A percentile compares a stretch with the other conserved stretches of the same genome.
Evolutionary conservation across 1,140 invertebrate genomes (phyloP).

Genomic region (Lysiphlebus fabarum): DNA sequence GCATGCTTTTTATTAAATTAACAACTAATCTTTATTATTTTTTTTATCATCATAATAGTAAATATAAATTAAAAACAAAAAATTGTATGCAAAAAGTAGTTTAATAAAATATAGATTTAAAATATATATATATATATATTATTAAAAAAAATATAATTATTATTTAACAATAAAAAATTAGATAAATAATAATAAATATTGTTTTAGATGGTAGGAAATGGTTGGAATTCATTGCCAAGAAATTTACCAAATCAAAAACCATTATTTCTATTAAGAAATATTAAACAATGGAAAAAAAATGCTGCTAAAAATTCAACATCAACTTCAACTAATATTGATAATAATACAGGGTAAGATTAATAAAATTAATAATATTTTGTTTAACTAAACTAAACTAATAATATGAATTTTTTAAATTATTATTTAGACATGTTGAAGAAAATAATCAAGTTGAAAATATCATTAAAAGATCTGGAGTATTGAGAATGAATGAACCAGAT

Average conservation of each 20-base stretch:
- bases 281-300: slow-evolving; percentile 53
- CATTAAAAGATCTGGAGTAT: slow-evolving; percentile 29
- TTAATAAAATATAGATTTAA: too few relatives aligned
- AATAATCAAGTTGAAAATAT: slow-evolving; percentile 27
- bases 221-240: slow-evolving; percentile 46
- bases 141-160: neutral
- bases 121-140: too few relatives aligned
- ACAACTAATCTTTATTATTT: too few relatives aligned
- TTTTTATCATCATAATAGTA: too few relatives aligned
- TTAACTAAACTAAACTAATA: neutral
- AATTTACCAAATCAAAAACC: slow-evolving; percentile 57
- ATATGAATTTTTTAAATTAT: neutral
- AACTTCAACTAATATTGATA: slow-evolving; percentile 36
- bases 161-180: neutral
- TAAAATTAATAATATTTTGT: too few relatives aligned
- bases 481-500: slow-evolving; percentile 31
- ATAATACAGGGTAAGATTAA: slow-evolving; percentile 41
- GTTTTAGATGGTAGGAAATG: slow-evolving; percentile 53
- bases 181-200: slow-evolving; percentile 33
- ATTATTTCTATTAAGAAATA: slow-evolving; percentile 64
- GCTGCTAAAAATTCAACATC: slow-evolving; percentile 43
- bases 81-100: too few relatives aligned
- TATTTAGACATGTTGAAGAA: slow-evolving; percentile 21
- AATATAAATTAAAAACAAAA: too few relatives aligned
- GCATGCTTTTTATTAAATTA: too few relatives aligned